Conservation (phyloP, 2,888 invertebrate species). For the Rotaria sp. region DNA sequence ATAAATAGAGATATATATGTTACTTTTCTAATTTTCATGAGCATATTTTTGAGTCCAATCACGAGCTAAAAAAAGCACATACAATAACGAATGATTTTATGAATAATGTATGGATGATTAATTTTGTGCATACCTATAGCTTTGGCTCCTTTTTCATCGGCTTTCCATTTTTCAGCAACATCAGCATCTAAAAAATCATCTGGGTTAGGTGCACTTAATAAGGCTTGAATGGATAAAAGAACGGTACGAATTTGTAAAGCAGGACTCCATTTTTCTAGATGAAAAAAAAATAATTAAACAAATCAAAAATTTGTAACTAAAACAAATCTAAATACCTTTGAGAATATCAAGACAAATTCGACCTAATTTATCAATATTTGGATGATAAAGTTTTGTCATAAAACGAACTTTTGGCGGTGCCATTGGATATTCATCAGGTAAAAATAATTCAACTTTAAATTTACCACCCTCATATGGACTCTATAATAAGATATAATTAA, state of each 20-base stretch:
- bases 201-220: constrained; percentile 96
- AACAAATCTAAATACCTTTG: constrained; percentile 61
- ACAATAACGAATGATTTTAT: too few relatives aligned
- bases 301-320: background rate
- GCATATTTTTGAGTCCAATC: constrained; percentile 41
- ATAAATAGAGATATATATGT: background rate
- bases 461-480: constrained; percentile 94
- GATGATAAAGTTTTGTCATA: constrained; percentile 99
- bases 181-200: constrained; percentile 97
- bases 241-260: constrained; percentile 98
- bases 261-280: constrained; percentile 77
- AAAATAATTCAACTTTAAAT: constrained; percentile 86
- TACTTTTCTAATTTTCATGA: background rate
- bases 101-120: background rate
- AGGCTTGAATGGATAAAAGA: constrained; percentile 89
- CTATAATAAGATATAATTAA: constrained; percentile 44
- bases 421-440: constrained; percentile 99
- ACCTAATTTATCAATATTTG: constrained; percentile 98
- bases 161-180: constrained; percentile 98
- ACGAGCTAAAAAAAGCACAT: background rate
- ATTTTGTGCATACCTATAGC: constrained; percentile 52
- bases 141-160: constrained; percentile 93
- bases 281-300: background rate
- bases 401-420: constrained; percentile 99
- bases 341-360: constrained; percentile 98